These are phyloP conservation scores for Malacosoma neustria DNA, from an alignment of 2,888 invertebrate genomes.

Conservation along the genomic window DNA sequence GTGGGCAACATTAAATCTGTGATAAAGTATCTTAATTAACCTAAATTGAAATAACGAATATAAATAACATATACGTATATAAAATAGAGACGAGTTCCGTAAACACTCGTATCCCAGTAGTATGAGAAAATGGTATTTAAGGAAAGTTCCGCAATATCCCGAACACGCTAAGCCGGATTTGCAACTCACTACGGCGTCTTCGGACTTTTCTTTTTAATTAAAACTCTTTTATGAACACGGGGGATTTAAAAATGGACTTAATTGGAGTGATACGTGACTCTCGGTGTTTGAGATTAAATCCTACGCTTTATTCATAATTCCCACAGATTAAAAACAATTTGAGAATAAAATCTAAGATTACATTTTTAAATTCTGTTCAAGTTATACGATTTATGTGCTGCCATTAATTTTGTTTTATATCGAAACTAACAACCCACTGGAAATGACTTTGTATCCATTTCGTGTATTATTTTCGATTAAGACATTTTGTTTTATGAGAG, in stretches of 20 bases:
- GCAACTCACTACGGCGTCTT: constrained; percentile 51
- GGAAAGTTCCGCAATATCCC: constrained; percentile 47
- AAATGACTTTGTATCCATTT: not conserved
- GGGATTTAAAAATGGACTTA: constrained; percentile 35
- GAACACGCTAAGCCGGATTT: constrained; percentile 52
- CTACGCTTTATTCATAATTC: constrained; percentile 1
- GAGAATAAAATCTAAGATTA: not conserved
- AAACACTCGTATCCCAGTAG: constrained; percentile 22
- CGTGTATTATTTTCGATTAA: not conserved
- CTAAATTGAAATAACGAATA: no score
- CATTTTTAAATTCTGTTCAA: not conserved
- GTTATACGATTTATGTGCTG: not conserved
- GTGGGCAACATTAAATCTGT: no score
- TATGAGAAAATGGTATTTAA: constrained; percentile 50
- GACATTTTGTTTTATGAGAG: not conserved
- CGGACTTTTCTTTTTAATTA: constrained; percentile 59
- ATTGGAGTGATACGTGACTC: constrained; percentile 29
- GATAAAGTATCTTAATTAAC: no score
- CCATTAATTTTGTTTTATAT: not conserved
- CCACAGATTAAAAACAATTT: not conserved
- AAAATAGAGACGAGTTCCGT: not conserved
- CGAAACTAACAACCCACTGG: not conserved
- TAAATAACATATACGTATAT: no score
- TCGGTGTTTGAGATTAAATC: constrained; percentile 8
- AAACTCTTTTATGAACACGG: constrained; percentile 50